Evolutionary conservation across 1,140 invertebrate genomes (phyloP).

Genomic region (Trinorchestia longiramus): DNA sequence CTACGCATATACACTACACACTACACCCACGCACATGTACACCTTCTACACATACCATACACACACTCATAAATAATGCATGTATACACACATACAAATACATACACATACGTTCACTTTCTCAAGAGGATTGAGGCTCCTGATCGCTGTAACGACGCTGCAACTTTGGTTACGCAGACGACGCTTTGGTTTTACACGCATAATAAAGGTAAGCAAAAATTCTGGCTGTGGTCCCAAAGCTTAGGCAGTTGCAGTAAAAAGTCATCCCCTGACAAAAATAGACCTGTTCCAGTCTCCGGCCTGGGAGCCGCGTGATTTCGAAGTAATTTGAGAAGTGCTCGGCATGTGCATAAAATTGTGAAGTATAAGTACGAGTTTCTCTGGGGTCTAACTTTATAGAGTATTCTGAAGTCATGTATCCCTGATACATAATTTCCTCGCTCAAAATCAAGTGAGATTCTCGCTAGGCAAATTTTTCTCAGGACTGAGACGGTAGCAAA

Average conservation of each 20-base stretch:
- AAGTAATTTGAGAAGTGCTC: not conserved
- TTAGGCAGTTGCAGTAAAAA: conserved; percentile 8
- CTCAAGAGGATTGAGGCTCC: not conserved
- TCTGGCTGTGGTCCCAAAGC: not conserved
- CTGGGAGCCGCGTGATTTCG: not conserved
- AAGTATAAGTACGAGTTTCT: not conserved
- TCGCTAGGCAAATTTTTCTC: not conserved
- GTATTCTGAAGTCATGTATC: not conserved
- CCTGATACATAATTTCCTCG: not conserved
- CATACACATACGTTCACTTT: not conserved
- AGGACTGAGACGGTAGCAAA: too few species aligned
- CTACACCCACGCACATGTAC: not conserved
- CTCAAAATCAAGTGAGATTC: not conserved
- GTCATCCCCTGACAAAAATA: not conserved
- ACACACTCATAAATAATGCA: too few species aligned
- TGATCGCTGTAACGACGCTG: not conserved
- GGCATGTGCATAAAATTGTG: not conserved
- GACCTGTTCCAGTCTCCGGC: not conserved
- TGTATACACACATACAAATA: not conserved
- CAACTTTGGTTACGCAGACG: not conserved
- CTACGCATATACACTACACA: too few species aligned
- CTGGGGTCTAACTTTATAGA: not conserved
- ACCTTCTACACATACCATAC: not conserved
- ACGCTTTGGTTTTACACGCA: not conserved
- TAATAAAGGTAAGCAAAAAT: conserved; percentile 10